These are phyloP conservation scores for Ailuropoda melanoleuca DNA, from an alignment of 2,113 vertebrate species.

Conservation along the genomic window DNA sequence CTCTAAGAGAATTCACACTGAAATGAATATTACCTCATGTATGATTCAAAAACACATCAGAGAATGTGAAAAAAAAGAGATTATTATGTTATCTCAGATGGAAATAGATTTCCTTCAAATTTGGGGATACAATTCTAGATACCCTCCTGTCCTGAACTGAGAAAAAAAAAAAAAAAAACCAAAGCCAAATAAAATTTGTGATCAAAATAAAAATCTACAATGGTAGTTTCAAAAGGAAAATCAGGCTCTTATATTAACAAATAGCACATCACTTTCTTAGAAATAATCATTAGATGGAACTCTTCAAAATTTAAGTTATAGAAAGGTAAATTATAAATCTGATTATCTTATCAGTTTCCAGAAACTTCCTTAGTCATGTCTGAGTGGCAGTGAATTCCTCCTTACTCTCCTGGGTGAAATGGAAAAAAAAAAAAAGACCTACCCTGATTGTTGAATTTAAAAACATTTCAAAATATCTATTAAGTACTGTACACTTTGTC, in stretches of 20 bases:
- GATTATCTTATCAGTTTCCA: neutral
- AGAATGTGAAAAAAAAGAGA: neutral
- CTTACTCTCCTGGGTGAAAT: neutral
- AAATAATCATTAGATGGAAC: neutral
- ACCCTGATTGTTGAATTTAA: neutral
- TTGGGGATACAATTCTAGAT: neutral
- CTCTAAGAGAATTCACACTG: neutral
- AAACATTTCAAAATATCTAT: neutral
- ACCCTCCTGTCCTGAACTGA: neutral
- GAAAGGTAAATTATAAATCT: neutral
- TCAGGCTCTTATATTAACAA: neutral
- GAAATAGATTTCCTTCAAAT: neutral
- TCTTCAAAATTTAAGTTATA: neutral
- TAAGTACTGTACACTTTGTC: neutral
- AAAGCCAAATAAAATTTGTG: neutral
- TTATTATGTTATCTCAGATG: neutral
- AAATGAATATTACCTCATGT: constrained; percentile 19
- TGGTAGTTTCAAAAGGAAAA: neutral
- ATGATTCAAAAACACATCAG: neutral
- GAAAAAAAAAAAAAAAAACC: neutral
- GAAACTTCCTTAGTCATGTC: neutral
- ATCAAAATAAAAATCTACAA: constrained; percentile 2
- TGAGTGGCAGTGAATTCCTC: neutral
- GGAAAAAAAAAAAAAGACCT: neutral
- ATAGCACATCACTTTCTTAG: neutral